Base-by-base conservation (phyloP, 2,113 vertebrate species). In the Ariopsis seemanni region DNA sequence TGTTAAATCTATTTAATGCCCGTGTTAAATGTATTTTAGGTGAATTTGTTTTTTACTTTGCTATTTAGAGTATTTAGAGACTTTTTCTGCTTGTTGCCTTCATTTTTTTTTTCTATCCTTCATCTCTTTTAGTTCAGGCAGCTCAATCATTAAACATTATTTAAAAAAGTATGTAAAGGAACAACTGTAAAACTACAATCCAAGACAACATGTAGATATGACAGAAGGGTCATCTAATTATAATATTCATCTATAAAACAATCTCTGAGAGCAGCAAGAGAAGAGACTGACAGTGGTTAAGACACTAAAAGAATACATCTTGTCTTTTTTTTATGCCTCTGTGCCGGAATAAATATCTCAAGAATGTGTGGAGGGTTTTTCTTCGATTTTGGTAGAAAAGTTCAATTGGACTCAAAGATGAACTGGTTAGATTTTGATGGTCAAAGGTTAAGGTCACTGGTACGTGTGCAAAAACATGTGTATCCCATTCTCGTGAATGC, bases 81-180 rank as follows among this genome's bases (percentile, higher is more conserved):
- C 7, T 18, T 63, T 52, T 22, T 50, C 7, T 27, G 25, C 9
- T 65, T 65, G 22, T 27, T 67, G 42, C 4, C 9, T 58, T 34
- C 1, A 50, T 20, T 50, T 75, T 22, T 69, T 30, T 7, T 17
- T 27, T 34, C 34, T 30, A 18, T 57, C 3, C 52, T 79, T 22
- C 5, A 20, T 75, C 71, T 52, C 72, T 50, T 50, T 50, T 25
- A 75, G 72, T 9, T 79, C 52, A 88, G 85, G 80, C 72, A 42
- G 74, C 18, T 50, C 79, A 75, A 55, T 83, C 83, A 78, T 42
- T 60, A 20, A 55, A 78, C 50, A 85, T 90, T 77, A 78, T 30
- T 78, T 10, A 10, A 74, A 10, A 74, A 55, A 77, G n/a, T 77
- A 15, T 62, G 72, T 18, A 74, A 83, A 48, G 1, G 20, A 90